Evolutionary conservation across 2,797 vertebrate species (phyloP).

Genomic region (Allochrocebus solatus): DNA sequence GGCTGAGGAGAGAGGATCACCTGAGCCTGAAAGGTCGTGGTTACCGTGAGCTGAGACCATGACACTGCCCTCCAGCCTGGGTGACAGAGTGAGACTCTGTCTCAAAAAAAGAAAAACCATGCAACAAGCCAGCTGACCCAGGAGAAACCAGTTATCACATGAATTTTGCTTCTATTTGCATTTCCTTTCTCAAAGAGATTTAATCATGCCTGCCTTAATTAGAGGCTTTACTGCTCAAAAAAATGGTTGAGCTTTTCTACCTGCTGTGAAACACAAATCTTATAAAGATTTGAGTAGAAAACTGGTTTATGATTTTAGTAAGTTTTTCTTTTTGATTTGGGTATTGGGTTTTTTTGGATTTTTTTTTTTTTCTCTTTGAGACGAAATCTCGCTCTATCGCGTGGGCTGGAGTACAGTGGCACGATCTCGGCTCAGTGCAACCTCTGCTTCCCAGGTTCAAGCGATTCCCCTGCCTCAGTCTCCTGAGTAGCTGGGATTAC

Average conservation of each 20-base stretch:
- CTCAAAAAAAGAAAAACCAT: background rate
- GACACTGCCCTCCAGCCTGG: background rate
- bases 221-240: background rate
- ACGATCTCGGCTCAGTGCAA: background rate
- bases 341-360: too few relatives aligned
- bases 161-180: conserved; percentile 2
- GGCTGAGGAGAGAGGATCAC: too few relatives aligned
- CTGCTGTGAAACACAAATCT: background rate
- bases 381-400: background rate
- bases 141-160: background rate
- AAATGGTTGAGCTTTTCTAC: background rate
- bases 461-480: background rate
- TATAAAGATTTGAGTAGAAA: conserved; percentile 22
- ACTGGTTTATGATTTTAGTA: background rate
- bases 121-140: background rate
- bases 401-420: background rate
- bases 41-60: background rate
- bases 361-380: background rate
- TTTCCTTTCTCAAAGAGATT: conserved; percentile 22
- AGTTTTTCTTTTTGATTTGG: too few relatives aligned
- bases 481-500: background rate
- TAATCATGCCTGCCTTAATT: background rate
- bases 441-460: background rate
- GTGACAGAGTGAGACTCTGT: background rate
- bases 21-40: too few relatives aligned